A percentile compares a stretch with the other conserved stretches of the same genome.
phyloP scores from a whole-genome alignment of 1,140 invertebrate species.

The Wasmannia auropunctata region DNA sequence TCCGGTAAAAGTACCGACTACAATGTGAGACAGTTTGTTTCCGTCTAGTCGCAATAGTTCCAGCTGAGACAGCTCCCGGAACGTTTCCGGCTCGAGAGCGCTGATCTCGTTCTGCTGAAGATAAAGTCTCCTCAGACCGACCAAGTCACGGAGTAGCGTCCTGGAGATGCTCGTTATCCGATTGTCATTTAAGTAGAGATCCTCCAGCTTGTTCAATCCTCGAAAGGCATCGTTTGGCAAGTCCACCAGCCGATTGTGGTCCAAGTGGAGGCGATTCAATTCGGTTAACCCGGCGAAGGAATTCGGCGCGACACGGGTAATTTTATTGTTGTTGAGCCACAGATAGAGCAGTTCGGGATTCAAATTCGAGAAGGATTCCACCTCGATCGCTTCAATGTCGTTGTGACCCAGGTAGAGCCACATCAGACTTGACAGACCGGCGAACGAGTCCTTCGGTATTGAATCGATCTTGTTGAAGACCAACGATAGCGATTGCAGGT shows the following conservation, averaged over 20 bases:
- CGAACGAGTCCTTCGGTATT: slow-evolving; percentile 64
- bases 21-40: slow-evolving; percentile 43
- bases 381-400: slow-evolving; percentile 33
- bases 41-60: slow-evolving; percentile 19
- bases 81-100: slow-evolving; percentile 23
- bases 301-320: slow-evolving; percentile 18
- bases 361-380: slow-evolving; percentile 37
- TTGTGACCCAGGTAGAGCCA: slow-evolving; percentile 62
- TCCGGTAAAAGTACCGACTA: neutral
- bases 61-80: slow-evolving; percentile 34
- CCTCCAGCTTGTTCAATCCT: slow-evolving; percentile 58
- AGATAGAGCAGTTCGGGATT: slow-evolving; percentile 39
- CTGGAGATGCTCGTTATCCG: slow-evolving; percentile 23
- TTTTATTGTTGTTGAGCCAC: slow-evolving; percentile 66
- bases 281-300: slow-evolving; percentile 41
- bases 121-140: slow-evolving; percentile 37
- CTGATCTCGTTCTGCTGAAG: slow-evolving; percentile 59
- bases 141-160: slow-evolving; percentile 39
- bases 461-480: slow-evolving; percentile 57
- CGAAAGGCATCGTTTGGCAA: slow-evolving; percentile 11
- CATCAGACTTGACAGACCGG: slow-evolving; percentile 37
- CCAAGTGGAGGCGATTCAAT: slow-evolving; percentile 53
- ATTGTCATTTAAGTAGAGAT: slow-evolving; percentile 60
- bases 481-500: slow-evolving; percentile 43
- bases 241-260: slow-evolving; percentile 42